A percentile compares a stretch with the other conserved stretches of the same genome.
These are phyloP conservation scores for Papilio aristodemus DNA, from an alignment of 1,140 invertebrate genomes.

Conservation along the genomic window DNA sequence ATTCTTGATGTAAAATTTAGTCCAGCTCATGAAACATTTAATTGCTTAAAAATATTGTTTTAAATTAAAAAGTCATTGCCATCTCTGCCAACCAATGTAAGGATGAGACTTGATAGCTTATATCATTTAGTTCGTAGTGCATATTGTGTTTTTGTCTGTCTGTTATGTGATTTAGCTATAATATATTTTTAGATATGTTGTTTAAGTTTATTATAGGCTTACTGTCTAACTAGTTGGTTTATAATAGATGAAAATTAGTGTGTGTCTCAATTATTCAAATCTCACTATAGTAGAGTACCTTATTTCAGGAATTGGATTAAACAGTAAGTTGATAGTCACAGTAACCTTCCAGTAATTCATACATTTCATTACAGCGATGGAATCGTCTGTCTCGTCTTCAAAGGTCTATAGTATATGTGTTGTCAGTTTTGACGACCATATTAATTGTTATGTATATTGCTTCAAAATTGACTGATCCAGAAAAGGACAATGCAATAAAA, in stretches of 20 bases:
- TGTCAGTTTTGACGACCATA: slow-evolving; percentile 44
- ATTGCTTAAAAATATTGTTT: neutral
- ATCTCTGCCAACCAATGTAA: neutral
- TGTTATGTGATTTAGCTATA: slow-evolving; percentile 12
- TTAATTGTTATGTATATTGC: slow-evolving; percentile 49
- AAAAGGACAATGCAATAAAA: slow-evolving; percentile 41
- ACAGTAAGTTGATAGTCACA: neutral
- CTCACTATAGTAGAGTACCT: too few species aligned
- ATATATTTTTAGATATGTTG: neutral
- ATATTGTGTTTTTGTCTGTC: slow-evolving; percentile 8
- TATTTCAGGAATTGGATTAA: neutral
- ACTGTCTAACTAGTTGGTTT: neutral
- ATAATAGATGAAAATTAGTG: neutral
- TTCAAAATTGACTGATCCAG: slow-evolving; percentile 39
- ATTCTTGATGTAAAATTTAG: too few species aligned
- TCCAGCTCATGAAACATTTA: neutral
- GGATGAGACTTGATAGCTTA: neutral
- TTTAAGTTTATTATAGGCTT: neutral
- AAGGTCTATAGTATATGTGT: slow-evolving; percentile 58
- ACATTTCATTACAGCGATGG: slow-evolving; percentile 61
- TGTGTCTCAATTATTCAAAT: too few species aligned
- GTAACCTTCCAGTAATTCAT: neutral
- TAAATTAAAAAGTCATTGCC: neutral
- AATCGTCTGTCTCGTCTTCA: slow-evolving; percentile 65
- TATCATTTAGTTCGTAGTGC: neutral